phyloP scores from a whole-genome alignment of 2,888 invertebrate species.

The Athrips mouffetella region DNA sequence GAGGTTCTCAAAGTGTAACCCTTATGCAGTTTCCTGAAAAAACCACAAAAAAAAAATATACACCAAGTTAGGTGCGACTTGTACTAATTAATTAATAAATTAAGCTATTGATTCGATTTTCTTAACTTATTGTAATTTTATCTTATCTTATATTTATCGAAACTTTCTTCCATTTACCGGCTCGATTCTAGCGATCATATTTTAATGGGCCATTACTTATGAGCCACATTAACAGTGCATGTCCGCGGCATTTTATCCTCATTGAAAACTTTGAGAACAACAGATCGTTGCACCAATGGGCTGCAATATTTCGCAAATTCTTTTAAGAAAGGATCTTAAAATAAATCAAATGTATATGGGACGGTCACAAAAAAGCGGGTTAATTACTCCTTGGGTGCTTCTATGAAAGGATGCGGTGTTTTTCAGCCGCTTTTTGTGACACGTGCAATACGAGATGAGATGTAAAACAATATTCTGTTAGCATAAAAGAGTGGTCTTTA shows the following conservation, averaged over 20 bases:
- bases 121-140: too few species aligned
- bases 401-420: slow-evolving; percentile 64
- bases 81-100: too few species aligned
- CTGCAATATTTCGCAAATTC: slow-evolving; percentile 74
- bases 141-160: too few species aligned
- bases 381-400: slow-evolving; percentile 68
- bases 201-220: too few species aligned
- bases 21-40: too few species aligned
- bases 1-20: slow-evolving; percentile 58
- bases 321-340: slow-evolving; percentile 68
- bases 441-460: slow-evolving; percentile 24
- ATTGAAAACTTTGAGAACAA: slow-evolving; percentile 45
- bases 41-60: too few species aligned
- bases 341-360: slow-evolving; percentile 75
- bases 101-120: too few species aligned
- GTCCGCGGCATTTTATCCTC: too few species aligned
- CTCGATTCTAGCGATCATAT: too few species aligned
- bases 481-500: slow-evolving; percentile 8
- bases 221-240: too few species aligned
- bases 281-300: slow-evolving; percentile 48
- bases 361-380: slow-evolving; percentile 69
- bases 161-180: too few species aligned
- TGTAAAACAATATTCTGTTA: slow-evolving; percentile 19
- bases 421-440: slow-evolving; percentile 37
- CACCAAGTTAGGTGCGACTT: too few species aligned